Base-by-base conservation (phyloP, 2,113 vertebrate genomes). In the Cairina moschata region DNA sequence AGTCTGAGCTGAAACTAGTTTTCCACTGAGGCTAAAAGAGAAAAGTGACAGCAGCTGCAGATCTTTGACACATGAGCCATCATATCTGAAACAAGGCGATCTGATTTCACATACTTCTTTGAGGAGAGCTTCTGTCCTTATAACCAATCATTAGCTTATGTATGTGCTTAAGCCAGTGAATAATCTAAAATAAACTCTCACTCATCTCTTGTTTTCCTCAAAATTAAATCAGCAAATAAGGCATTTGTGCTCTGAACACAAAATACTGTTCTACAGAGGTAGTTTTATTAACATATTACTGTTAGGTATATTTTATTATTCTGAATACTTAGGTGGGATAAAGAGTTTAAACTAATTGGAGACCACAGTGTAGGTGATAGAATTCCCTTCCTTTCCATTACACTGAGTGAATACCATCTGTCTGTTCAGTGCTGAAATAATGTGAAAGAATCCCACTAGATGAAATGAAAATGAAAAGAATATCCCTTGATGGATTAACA, bases 11-110 rank as follows among this genome's bases (percentile, higher is more conserved):
- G 86, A 86, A 84, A 77, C 72, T 91, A 67, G 7, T 62, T 96
- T 96, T 97, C 94, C 85, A 96, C 40, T 81, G 66, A 63, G 34
- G 75, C 86, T 91, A 46, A 96, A 90, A 90, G 86, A 96, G 96
- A 96, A 92, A 86, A 88, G 91, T 84, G 73, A 74, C 82, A 97
- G 97, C 96, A 97, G 96, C 97, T 98, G 97, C 97, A 96, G 93
- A 91, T 93, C 91, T 96, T 87, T 92, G 92, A 97, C 79, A 96
- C 79, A 96, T 74, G 96, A 98, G 90, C 79, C 79, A 68, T 87
- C 95, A 67, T 93, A 91, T 98, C 84, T 94, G 93, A 98, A 97
- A 97, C 94, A 96, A 96, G 87, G 60, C 2, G 91, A 97, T 97
- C 95, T 87, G 21, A 78, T 98, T 97, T 97, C 97, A 95, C 79